Percentiles rank a stretch among this genome's conserved stretches.
These are phyloP conservation scores for Pteria penguin DNA, from an alignment of 2,888 invertebrate species.

Conservation along the genomic window DNA sequence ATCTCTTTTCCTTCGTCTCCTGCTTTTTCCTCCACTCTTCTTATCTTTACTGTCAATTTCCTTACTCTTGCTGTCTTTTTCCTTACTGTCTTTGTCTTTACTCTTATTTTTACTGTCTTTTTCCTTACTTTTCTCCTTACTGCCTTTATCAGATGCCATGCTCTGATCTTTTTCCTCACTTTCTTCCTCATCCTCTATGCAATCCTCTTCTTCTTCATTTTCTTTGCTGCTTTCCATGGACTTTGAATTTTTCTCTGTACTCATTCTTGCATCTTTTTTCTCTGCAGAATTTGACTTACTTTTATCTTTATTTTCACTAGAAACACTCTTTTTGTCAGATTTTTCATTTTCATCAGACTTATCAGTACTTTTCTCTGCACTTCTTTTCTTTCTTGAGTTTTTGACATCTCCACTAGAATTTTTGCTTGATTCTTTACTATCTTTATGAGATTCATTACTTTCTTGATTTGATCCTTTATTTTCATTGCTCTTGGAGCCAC, in stretches of 20 bases:
- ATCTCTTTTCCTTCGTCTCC: neutral
- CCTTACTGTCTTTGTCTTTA: neutral
- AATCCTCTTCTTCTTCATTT: neutral
- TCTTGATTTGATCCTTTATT: neutral
- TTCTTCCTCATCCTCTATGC: neutral
- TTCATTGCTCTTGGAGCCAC: neutral
- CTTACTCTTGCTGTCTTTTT: neutral
- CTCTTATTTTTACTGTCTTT: neutral
- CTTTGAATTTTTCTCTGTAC: neutral
- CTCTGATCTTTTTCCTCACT: neutral
- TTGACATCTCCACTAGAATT: too few relatives aligned
- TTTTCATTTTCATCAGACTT: neutral
- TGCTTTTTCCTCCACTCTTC: neutral
- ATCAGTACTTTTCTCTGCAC: neutral
- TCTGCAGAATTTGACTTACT: neutral
- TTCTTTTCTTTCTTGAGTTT: neutral
- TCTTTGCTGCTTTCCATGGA: too few relatives aligned
- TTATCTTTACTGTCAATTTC: neutral
- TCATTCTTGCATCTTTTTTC: neutral
- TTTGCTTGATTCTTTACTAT: neutral
- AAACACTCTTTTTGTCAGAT: neutral
- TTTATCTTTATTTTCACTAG: too few relatives aligned
- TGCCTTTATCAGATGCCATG: neutral
- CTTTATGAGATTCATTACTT: neutral
- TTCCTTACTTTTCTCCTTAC: neutral